A percentile compares a stretch with the other conserved stretches of the same genome.
Conservation (phyloP, 2,888 invertebrate species). For the Xanthia togata region DNA sequence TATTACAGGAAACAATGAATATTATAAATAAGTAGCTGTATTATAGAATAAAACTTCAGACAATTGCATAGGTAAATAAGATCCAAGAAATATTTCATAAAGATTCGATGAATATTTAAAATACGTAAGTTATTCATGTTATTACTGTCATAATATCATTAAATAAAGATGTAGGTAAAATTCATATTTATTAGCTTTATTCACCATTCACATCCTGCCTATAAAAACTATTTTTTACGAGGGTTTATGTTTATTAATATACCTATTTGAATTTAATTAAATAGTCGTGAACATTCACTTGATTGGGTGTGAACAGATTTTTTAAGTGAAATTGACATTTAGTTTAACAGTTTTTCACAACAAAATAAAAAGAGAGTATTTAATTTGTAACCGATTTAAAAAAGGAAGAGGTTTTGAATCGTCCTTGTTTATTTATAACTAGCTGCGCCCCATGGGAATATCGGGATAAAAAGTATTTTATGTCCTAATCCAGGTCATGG, state of each 20-base stretch:
- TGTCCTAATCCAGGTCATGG: no score
- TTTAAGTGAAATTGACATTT: not conserved
- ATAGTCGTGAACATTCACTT: not conserved
- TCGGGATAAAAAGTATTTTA: no score
- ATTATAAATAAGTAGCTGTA: not conserved
- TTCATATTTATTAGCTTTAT: not conserved
- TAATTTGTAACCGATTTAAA: not conserved
- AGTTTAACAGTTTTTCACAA: not conserved
- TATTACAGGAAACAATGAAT: slow-evolving; percentile 15
- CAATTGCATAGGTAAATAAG: not conserved
- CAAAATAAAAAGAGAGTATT: not conserved
- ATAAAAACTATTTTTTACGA: not conserved
- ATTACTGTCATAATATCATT: slow-evolving; percentile 16
- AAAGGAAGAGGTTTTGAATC: no score
- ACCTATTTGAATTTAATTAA: not conserved
- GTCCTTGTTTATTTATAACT: no score
- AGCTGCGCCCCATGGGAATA: no score
- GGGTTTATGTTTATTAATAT: not conserved
- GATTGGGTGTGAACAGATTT: no score
- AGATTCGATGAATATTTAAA: slow-evolving; percentile 15
- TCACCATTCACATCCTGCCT: not conserved
- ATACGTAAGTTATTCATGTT: not conserved
- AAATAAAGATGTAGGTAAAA: not conserved
- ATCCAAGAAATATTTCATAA: not conserved
- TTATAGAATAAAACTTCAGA: slow-evolving; percentile 11